A percentile compares a stretch with the other conserved stretches of the same genome.
phyloP scores from a whole-genome alignment of 2,113 vertebrate genomes.

The Pollachius pollachius region DNA sequence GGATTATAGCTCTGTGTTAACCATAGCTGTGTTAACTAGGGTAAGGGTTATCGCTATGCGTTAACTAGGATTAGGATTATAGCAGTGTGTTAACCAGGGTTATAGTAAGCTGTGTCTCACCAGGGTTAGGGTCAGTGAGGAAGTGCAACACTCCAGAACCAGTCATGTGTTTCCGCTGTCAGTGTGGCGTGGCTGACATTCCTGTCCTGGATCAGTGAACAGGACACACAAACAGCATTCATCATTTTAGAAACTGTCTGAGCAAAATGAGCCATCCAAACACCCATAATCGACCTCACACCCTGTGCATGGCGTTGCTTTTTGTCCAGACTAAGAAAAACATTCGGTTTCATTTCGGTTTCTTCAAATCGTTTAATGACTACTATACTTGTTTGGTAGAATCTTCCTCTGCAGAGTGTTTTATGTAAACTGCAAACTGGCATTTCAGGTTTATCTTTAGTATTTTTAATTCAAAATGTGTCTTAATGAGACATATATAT shows the following conservation, averaged over 20 bases:
- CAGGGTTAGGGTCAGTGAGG: neutral
- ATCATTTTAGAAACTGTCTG: conserved; percentile 4
- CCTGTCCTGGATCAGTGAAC: conserved; percentile 1
- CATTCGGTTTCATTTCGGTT: neutral
- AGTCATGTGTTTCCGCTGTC: conserved; percentile 8
- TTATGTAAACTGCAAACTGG: too few species aligned
- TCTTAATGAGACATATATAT: too few species aligned
- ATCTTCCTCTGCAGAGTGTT: too few species aligned
- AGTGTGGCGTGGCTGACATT: conserved; percentile 1
- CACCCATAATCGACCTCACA: neutral
- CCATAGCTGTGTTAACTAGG: too few species aligned
- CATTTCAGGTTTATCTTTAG: too few species aligned
- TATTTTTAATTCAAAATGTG: too few species aligned
- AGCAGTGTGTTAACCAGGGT: neutral
- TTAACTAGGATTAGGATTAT: neutral
- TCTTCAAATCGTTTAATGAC: neutral
- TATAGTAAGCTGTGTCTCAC: neutral
- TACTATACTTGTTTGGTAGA: neutral
- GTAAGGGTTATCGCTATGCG: neutral
- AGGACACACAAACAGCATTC: conserved; percentile 16
- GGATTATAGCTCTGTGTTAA: too few species aligned
- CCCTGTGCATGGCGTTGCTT: neutral
- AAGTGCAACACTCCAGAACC: neutral
- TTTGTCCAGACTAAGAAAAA: neutral
- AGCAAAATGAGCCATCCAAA: neutral